Conservation (phyloP, 2,113 vertebrate genomes). For the Erythrocercus mccallii region DNA sequence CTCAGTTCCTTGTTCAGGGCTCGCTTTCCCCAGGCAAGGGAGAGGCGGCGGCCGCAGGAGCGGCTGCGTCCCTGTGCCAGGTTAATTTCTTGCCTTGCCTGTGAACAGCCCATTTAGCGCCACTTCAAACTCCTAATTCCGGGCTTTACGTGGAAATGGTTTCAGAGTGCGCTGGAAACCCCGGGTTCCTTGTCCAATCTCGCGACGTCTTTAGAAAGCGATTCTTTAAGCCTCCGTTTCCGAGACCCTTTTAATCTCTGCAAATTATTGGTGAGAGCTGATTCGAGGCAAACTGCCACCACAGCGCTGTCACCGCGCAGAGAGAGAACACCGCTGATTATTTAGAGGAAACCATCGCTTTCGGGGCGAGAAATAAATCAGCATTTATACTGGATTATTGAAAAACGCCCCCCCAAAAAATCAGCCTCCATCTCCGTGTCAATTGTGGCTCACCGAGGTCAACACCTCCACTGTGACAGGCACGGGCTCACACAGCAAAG, state of each 20-base stretch:
- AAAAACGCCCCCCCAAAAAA: not conserved
- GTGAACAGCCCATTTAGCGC: not conserved
- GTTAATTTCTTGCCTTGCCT: not conserved
- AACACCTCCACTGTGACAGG: not conserved
- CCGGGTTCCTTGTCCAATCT: constrained; percentile 21
- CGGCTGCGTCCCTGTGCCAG: not conserved
- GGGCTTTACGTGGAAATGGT: constrained; percentile 7
- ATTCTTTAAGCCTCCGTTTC: constrained; percentile 36
- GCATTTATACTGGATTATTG: constrained; percentile 2
- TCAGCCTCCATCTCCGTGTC: not conserved
- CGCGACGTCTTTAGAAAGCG: constrained; percentile 35
- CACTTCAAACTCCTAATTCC: constrained; percentile 28
- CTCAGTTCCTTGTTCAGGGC: not conserved
- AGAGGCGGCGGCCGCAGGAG: not conserved
- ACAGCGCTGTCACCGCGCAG: not conserved
- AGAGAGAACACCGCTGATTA: not conserved
- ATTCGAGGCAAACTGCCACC: constrained; percentile 17
- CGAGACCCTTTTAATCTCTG: constrained; percentile 60
- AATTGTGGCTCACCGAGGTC: constrained; percentile 35
- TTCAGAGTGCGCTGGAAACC: constrained; percentile 31
- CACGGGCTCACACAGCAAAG: not conserved
- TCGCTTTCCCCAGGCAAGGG: not conserved
- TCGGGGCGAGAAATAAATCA: constrained; percentile 36
- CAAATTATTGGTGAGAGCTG: constrained; percentile 51
- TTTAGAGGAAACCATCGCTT: constrained; percentile 13